Percentiles rank a stretch among this genome's conserved stretches.
These are phyloP conservation scores for Rhabdomys pumilio DNA, from an alignment of 2,797 vertebrate species.

Conservation along the genomic window DNA sequence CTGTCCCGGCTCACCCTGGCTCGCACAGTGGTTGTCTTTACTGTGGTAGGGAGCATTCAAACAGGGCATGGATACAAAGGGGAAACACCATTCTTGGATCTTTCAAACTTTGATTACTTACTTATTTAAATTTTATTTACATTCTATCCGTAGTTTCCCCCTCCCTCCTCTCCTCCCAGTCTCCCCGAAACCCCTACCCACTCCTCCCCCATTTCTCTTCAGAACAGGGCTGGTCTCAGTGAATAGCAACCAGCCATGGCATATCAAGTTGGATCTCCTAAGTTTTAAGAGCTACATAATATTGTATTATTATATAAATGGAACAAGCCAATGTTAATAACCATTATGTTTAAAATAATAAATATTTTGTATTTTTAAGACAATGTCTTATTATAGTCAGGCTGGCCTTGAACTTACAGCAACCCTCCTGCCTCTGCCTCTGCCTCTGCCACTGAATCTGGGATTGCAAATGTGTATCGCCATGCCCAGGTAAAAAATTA, in stretches of 20 bases:
- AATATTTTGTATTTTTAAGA: not conserved
- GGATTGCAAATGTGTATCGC: not conserved
- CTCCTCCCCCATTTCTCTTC: not conserved
- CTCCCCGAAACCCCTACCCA: not conserved
- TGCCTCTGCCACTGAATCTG: not conserved
- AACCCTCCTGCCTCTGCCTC: not conserved
- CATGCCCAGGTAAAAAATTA: not conserved
- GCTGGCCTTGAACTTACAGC: not conserved
- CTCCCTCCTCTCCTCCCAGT: not conserved
- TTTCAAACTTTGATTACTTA: not conserved
- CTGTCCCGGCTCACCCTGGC: slow-evolving; percentile 71
- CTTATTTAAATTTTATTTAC: not conserved
- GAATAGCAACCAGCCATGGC: not conserved
- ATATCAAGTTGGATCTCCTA: not conserved
- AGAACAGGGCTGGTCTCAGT: not conserved
- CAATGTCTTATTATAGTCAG: not conserved
- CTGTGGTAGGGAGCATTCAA: not conserved
- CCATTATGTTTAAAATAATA: slow-evolving; percentile 34
- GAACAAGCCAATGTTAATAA: not conserved
- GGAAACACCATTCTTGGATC: not conserved
- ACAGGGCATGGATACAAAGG: not conserved
- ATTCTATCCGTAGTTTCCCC: not conserved
- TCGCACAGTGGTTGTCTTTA: slow-evolving; percentile 15
- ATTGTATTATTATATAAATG: not conserved
- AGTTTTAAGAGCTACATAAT: not conserved